phyloP scores from a whole-genome alignment of 23 tunicate genomes.

The Diplosoma virens region DNA sequence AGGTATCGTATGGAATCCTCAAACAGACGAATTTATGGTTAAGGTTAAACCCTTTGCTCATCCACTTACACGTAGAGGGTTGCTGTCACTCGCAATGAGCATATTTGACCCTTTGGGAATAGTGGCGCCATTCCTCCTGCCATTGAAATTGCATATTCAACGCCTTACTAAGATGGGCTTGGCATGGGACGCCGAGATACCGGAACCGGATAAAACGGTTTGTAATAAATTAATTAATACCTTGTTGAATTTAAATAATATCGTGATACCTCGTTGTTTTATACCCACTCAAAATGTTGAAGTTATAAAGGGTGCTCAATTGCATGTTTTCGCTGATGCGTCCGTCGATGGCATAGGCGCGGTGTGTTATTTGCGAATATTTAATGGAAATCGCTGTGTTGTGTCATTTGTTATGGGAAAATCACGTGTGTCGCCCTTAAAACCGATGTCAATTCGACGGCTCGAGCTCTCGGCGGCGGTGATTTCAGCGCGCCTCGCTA shows the following conservation, averaged over 20 bases:
- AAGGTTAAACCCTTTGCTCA: background rate
- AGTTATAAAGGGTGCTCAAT: too few species aligned
- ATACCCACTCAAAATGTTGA: background rate
- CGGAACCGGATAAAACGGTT: background rate
- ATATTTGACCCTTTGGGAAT: slow-evolving; percentile 3
- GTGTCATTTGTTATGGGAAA: slow-evolving; percentile 6
- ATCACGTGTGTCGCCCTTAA: slow-evolving; percentile 14
- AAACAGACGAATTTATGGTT: background rate
- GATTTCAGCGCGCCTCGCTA: slow-evolving; percentile 9
- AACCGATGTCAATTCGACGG: slow-evolving; percentile 4
- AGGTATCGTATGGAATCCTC: slow-evolving; percentile 6
- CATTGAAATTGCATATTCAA: background rate
- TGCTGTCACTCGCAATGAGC: slow-evolving; percentile 3
- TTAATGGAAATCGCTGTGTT: background rate
- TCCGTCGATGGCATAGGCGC: background rate
- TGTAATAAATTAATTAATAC: background rate
- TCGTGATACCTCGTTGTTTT: slow-evolving; percentile 7
- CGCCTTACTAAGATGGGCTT: background rate
- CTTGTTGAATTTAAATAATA: background rate
- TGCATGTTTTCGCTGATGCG: slow-evolving; percentile 21
- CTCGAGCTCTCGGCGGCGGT: slow-evolving; percentile 10
- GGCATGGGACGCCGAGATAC: slow-evolving; percentile 13
- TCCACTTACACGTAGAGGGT: background rate
- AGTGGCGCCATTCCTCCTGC: background rate
- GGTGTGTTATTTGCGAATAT: slow-evolving; percentile 9